A percentile compares a stretch with the other conserved stretches of the same genome.
These are phyloP conservation scores for Epirrhoe alternata DNA, from an alignment of 2,888 invertebrate species.

Conservation along the genomic window DNA sequence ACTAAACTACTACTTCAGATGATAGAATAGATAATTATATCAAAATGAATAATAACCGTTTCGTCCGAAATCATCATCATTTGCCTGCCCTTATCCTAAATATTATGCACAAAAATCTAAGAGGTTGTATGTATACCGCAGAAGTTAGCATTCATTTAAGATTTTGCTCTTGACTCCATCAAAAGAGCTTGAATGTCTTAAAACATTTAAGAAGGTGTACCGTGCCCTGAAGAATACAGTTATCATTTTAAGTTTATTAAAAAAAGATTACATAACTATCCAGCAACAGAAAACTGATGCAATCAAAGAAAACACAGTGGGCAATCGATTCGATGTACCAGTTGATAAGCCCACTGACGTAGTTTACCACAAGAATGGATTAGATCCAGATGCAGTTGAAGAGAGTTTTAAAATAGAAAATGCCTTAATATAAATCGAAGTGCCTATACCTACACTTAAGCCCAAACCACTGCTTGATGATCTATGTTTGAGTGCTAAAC, in stretches of 20 bases:
- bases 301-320: not conserved
- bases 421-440: too few relatives aligned
- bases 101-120: too few relatives aligned
- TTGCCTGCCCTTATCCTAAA: too few relatives aligned
- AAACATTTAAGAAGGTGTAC: too few relatives aligned
- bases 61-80: not conserved
- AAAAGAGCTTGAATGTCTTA: too few relatives aligned
- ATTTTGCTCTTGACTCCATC: too few relatives aligned
- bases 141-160: too few relatives aligned
- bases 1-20: constrained; percentile 9
- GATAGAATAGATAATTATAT: not conserved
- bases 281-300: not conserved
- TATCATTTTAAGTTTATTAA: not conserved
- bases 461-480: too few relatives aligned
- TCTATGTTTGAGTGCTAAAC: too few relatives aligned
- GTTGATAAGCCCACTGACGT: constrained; percentile 5
- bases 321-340: constrained; percentile 10
- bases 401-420: not conserved
- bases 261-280: not conserved
- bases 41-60: not conserved
- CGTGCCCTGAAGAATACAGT: too few relatives aligned
- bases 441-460: too few relatives aligned
- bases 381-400: constrained; percentile 1
- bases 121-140: too few relatives aligned
- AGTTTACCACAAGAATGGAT: not conserved